These are phyloP conservation scores for Glyptemys insculpta DNA, from an alignment of 2,797 vertebrate species.

Conservation along the genomic window DNA sequence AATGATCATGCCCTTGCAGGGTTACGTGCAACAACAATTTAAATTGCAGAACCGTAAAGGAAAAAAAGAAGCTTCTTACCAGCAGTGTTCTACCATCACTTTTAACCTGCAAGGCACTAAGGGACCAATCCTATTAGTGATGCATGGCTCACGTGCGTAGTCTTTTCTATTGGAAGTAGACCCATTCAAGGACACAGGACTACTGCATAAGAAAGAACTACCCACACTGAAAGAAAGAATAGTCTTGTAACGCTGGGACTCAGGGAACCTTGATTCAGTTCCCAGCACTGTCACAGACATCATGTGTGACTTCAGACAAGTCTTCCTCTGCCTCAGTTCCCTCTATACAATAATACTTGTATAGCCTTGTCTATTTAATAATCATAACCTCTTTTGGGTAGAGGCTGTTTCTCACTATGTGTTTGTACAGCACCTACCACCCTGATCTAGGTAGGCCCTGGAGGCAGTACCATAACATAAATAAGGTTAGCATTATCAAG, in stretches of 20 bases:
- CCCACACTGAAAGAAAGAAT: background rate
- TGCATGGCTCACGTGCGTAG: background rate
- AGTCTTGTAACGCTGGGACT: background rate
- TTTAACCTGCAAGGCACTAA: accelerated
- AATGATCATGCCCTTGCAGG: slow-evolving; percentile 5
- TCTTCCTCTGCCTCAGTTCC: background rate
- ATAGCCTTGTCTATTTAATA: background rate
- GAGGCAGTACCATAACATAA: background rate
- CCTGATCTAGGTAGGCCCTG: background rate
- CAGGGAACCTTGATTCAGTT: background rate
- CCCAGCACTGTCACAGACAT: background rate
- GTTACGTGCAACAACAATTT: background rate
- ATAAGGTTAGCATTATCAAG: background rate
- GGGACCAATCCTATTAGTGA: accelerated
- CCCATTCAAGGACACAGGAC: background rate
- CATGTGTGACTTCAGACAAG: background rate
- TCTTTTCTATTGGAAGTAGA: background rate
- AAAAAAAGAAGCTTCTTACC: background rate
- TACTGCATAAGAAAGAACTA: background rate
- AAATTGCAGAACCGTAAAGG: background rate
- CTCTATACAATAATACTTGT: background rate
- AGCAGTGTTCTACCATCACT: background rate
- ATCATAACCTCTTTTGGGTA: background rate
- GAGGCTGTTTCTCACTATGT: background rate
- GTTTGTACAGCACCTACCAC: background rate